A percentile compares a stretch with the other conserved stretches of the same genome.
Conservation (phyloP, 1,140 invertebrate species). For the Brachionus rubens region DNA sequence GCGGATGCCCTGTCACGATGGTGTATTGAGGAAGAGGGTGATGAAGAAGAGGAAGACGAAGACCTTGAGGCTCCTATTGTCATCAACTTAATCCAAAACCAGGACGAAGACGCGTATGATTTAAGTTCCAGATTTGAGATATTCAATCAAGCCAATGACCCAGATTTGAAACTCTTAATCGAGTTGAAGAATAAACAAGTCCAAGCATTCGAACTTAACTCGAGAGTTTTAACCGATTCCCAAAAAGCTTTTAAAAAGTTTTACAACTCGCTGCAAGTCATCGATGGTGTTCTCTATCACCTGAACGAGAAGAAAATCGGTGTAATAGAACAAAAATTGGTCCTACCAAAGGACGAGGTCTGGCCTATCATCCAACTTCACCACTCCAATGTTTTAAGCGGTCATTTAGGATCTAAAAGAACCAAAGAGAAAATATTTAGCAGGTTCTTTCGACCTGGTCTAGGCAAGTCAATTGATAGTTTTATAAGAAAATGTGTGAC, state of each 20-base stretch:
- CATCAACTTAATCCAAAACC: no score
- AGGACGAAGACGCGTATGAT: no score
- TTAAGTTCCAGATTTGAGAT: no score
- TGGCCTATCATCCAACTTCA: not conserved
- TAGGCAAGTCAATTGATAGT: not conserved
- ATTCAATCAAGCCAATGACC: not conserved
- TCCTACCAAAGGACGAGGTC: no score
- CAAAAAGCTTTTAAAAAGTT: not conserved
- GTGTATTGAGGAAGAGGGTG: not conserved
- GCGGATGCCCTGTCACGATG: slow-evolving; percentile 47
- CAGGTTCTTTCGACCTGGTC: not conserved
- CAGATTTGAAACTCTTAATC: not conserved
- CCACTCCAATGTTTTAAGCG: not conserved
- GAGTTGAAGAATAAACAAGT: not conserved
- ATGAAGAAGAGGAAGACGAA: not conserved
- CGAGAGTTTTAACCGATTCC: not conserved
- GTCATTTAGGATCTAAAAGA: not conserved
- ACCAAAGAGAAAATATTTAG: not conserved
- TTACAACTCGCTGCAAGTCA: not conserved
- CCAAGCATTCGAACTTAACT: not conserved
- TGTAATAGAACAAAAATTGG: no score
- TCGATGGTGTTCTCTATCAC: not conserved
- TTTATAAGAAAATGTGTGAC: not conserved
- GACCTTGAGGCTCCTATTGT: not conserved
- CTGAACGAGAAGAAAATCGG: not conserved